Base-by-base conservation (phyloP, 1,140 invertebrate genomes). In the Heliconius hermathena region DNA sequence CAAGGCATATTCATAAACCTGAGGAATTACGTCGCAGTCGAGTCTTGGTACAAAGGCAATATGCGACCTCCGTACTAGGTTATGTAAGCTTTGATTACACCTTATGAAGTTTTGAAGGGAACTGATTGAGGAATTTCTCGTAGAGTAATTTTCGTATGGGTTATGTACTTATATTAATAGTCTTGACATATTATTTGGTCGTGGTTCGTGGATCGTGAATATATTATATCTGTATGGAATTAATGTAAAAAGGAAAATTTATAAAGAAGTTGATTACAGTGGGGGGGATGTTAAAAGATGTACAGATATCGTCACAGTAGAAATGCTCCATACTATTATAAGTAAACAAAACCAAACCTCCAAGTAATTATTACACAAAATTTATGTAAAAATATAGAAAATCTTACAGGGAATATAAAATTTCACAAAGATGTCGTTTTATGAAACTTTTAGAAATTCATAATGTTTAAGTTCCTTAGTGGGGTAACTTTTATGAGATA, bases 1-100 rank as follows among this genome's bases (percentile, higher is more conserved):
- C 66, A 70, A 70, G 57, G 77, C 72, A 71, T 80, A 76, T 81
- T 83, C 79, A 83, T 83, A 83, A 78, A 83, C 66, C 80, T 78
- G 71, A 49, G 73, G 60, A 77, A 81, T 79, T 81, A 79, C 73
- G 82, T 76, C 74, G 66, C 38, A 76, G 57, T 76, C 60, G 26
- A 76, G 74, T 66, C 41, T 46, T 38, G 16, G 74, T 57, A 76
- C 77, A 78, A 78, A 78, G 72, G 54, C 72, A 49, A 70, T 60
- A 66, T 66, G 60, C 60, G 60, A 66, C 60, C 60, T 18, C 60
- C 60, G 60, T 66, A 29, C 60, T 66, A 26, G 22, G 60, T 66
- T 66, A 66, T 66, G 60, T 66, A 66, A 66, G 60, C 60, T 66
- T 66, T 66, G 60, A 66, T 66, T 29, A 66, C 26, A 66, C 60